A percentile compares a stretch with the other conserved stretches of the same genome.
Conservation (phyloP, 2,113 vertebrate species). For the Hassar affinis region DNA sequence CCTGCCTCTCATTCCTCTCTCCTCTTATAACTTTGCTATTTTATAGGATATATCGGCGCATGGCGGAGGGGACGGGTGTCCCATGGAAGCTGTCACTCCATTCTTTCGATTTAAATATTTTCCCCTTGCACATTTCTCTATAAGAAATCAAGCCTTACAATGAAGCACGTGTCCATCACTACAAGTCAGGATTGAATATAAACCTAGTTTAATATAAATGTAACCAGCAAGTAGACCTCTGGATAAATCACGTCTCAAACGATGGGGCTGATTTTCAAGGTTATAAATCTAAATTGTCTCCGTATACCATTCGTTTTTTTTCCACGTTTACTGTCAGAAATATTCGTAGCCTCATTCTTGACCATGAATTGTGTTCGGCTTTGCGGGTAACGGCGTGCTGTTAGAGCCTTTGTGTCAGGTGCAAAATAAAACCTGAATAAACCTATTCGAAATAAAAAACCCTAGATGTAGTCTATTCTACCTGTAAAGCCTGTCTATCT, state of each 20-base stretch:
- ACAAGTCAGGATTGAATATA: not conserved
- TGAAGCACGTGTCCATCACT: not conserved
- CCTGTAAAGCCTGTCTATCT: conserved; percentile 22
- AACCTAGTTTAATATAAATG: too few species aligned
- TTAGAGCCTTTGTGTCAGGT: not conserved
- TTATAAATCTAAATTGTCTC: not conserved
- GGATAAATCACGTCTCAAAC: not conserved
- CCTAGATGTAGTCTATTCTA: not conserved
- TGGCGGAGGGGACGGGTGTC: not conserved
- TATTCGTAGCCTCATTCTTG: not conserved
- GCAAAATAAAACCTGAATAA: not conserved
- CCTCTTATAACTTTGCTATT: too few species aligned
- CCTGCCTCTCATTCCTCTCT: not conserved
- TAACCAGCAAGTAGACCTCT: not conserved
- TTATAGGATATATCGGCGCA: not conserved
- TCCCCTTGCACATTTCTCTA: not conserved
- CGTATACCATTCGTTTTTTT: not conserved
- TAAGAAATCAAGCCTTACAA: not conserved
- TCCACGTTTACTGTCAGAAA: not conserved
- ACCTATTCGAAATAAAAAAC: not conserved
- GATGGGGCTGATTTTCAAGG: not conserved
- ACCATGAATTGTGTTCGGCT: not conserved
- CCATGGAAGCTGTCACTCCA: not conserved
- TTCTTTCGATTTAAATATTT: not conserved
- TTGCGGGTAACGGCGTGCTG: not conserved